These are phyloP conservation scores for Polyommatus icarus DNA, from an alignment of 2,888 invertebrate species.

Conservation along the genomic window DNA sequence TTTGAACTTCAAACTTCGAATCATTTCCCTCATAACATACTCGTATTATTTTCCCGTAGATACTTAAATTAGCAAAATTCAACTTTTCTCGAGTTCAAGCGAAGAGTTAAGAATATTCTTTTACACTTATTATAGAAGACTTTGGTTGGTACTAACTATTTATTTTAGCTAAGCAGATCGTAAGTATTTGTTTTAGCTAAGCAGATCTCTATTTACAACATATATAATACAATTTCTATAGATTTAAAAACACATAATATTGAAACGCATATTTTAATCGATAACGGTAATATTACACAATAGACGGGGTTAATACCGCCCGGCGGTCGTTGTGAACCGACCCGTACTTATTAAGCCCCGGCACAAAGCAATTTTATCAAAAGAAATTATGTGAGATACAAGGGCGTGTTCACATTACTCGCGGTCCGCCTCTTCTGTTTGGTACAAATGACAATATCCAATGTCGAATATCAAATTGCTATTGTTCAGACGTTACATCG, in stretches of 20 bases:
- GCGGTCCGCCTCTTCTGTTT: slow-evolving; percentile 73
- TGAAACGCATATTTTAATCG: not conserved
- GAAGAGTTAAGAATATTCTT: no score
- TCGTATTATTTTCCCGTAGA: no score
- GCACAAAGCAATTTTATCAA: slow-evolving; percentile 47
- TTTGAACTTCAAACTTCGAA: no score
- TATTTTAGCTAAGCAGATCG: no score
- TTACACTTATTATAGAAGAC: no score
- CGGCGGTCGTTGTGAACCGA: slow-evolving; percentile 25
- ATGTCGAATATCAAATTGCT: slow-evolving; percentile 73
- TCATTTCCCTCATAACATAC: no score
- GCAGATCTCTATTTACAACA: no score
- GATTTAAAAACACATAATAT: not conserved
- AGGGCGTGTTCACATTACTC: slow-evolving; percentile 60
- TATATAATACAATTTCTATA: no score
- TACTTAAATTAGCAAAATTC: no score
- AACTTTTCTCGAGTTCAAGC: no score
- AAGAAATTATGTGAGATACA: slow-evolving; percentile 69
- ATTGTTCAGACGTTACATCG: slow-evolving; percentile 58
- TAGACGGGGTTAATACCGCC: slow-evolving; percentile 12
- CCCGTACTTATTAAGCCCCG: slow-evolving; percentile 30
- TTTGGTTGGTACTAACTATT: no score
- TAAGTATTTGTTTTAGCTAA: no score
- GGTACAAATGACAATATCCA: slow-evolving; percentile 64
- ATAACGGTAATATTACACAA: slow-evolving; percentile 23